These are phyloP conservation scores for Apis dorsata DNA, from an alignment of 1,140 invertebrate genomes.

Conservation along the genomic window DNA sequence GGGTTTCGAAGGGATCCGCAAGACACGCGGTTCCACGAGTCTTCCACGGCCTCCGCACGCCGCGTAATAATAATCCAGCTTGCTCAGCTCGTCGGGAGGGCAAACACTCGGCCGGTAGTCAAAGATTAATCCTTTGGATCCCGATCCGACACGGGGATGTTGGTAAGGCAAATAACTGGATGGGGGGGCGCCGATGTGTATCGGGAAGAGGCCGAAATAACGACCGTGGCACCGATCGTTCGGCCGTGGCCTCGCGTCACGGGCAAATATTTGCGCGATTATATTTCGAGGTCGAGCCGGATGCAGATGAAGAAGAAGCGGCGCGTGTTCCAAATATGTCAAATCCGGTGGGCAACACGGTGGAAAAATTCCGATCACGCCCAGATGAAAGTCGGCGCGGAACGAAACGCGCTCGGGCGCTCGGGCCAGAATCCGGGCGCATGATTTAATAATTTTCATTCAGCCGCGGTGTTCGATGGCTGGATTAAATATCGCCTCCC, in stretches of 20 bases:
- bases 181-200: constrained; percentile 15
- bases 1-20: constrained; percentile 46
- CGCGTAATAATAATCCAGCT: constrained; percentile 56
- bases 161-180: constrained; percentile 8
- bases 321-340: neutral
- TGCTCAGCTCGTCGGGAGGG: constrained; percentile 50
- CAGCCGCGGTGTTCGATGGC: neutral
- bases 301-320: neutral
- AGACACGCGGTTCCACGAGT: constrained; percentile 30
- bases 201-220: constrained; percentile 42
- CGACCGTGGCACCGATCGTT: neutral
- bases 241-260: neutral
- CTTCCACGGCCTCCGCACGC: constrained; percentile 26
- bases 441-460: constrained; percentile 43
- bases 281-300: constrained; percentile 14
- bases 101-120: constrained; percentile 49
- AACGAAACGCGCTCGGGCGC: neutral
- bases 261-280: constrained; percentile 37
- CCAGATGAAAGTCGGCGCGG: neutral
- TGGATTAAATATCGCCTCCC: constrained; percentile 29
- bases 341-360: neutral
- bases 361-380: constrained; percentile 28
- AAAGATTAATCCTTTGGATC: constrained; percentile 61
- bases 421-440: constrained; percentile 3
- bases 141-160: constrained; percentile 26